Evolutionary conservation across 2,888 invertebrate genomes (phyloP).

Genomic region (Amphimallon solstitiale): DNA sequence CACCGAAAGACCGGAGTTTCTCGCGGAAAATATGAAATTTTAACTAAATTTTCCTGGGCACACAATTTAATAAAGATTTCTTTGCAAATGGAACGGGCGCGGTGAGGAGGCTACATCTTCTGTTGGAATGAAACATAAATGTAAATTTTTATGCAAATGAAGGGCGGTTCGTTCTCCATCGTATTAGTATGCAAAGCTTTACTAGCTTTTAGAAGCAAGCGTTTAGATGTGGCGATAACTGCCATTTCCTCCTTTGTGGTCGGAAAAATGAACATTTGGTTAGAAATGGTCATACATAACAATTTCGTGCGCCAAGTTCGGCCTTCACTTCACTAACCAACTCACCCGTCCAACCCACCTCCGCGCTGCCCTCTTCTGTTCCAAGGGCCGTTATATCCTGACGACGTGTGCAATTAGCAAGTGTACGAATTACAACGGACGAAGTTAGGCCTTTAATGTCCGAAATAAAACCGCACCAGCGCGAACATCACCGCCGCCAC

Average conservation of each 20-base stretch:
- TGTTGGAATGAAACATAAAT: constrained; percentile 48
- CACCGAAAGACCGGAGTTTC: neutral
- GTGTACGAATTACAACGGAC: constrained; percentile 17
- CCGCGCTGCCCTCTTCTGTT: too few relatives aligned
- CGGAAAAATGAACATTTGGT: constrained; percentile 55
- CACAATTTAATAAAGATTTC: constrained; percentile 37
- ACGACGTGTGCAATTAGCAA: constrained; percentile 49
- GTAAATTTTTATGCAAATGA: constrained; percentile 53
- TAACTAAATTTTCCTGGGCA: constrained; percentile 17
- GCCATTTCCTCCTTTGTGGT: constrained; percentile 53
- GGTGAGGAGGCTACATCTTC: constrained; percentile 31
- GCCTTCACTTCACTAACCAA: neutral
- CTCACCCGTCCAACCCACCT: too few relatives aligned
- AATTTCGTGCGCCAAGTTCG: constrained; percentile 36
- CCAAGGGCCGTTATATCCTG: constrained; percentile 43
- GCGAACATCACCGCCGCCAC: neutral
- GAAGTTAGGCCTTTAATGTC: constrained; percentile 21
- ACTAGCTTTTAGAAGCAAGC: constrained; percentile 50
- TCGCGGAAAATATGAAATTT: constrained; percentile 29
- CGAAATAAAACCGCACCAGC: constrained; percentile 27
- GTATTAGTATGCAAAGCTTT: constrained; percentile 55
- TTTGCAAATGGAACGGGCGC: constrained; percentile 34
- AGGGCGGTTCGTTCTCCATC: constrained; percentile 40
- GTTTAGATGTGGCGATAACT: constrained; percentile 54
- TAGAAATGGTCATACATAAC: constrained; percentile 51